Evolutionary conservation across 1,140 invertebrate genomes (phyloP).

Genomic region (Caenorhabditis brenneri): DNA sequence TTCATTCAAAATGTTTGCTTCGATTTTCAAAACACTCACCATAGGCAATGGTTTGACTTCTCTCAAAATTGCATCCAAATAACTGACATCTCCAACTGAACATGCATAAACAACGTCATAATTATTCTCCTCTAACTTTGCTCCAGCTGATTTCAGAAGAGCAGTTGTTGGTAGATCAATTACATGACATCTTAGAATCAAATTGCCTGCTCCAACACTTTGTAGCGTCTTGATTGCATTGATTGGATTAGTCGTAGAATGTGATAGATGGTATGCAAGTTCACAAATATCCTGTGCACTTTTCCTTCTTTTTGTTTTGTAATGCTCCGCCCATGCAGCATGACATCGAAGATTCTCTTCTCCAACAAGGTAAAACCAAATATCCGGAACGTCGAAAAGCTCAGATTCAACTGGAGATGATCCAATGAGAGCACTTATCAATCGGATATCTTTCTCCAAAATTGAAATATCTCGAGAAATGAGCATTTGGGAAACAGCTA

Average conservation of each 20-base stretch:
- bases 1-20: too few relatives aligned
- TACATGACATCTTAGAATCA: slow-evolving; percentile 49
- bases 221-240: slow-evolving; percentile 44
- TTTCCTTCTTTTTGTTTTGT: slow-evolving; percentile 50
- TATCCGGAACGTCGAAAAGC: not conserved
- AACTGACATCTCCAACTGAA: slow-evolving; percentile 47
- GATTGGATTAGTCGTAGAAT: slow-evolving; percentile 41
- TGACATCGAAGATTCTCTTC: slow-evolving; percentile 42
- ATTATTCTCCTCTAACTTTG: slow-evolving; percentile 21
- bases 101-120: slow-evolving; percentile 52
- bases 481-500: slow-evolving; percentile 13
- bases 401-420: not conserved
- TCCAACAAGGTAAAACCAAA: not conserved
- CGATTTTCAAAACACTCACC: not conserved
- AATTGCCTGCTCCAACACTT: slow-evolving; percentile 43
- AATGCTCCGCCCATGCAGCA: slow-evolving; percentile 50
- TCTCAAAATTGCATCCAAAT: slow-evolving; percentile 1
- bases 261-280: slow-evolving; percentile 54
- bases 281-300: slow-evolving; percentile 54
- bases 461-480: slow-evolving; percentile 11
- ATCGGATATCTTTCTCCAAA: not conserved
- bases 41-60: slow-evolving; percentile 1
- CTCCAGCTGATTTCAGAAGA: slow-evolving; percentile 50
- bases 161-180: slow-evolving; percentile 54
- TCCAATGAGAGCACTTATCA: not conserved